Evolutionary conservation across 2,113 vertebrate species (phyloP), one percentile per base, ranked within the genome.

Genomic region (Otus sunia): DNA sequence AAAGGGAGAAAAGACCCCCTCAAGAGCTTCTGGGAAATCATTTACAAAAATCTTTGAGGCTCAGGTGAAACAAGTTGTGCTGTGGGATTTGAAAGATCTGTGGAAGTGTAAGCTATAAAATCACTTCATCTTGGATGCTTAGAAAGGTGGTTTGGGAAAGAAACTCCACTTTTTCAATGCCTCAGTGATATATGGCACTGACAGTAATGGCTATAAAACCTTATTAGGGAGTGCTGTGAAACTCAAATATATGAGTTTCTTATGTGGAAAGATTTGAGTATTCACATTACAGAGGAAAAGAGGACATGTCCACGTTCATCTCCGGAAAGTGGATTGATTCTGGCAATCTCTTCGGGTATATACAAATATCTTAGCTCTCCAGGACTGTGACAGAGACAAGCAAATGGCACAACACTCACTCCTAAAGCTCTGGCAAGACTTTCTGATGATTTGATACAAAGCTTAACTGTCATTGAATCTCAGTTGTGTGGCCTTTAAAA

Each of bases 121-220:
- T 90, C 96, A 95, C 96, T 97, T 97, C 97, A 97, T 97, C 96
- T 96, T 89, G 74, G 96, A 97, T 94, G 93, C 95, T 97, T 96
- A 96, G 96, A 97, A 95, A 97, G 96, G 94, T 96, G 94, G 94
- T 96, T 97, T 96, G 78, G 92, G 94, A 97, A 90, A 97, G 96
- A 96, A 97, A 95, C 84, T 89, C 89, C 78, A 83, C 95, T 96
- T 97, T 96, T 97, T 97, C 96, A 96, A 94, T 97, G 96, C 95
- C 96, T 96, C 71, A 47, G 94, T 97, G 96, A 97, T 97, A 96
- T 95, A 97, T 96, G 92, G 91, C 80, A 75, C 96, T 96, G 94
- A 94, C 92, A 96, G 67, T 96, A 97, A 96, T 59, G 94, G 89
- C 92, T 96, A 96, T 94, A 94, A 97, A 98, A 98, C 96, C 94